These are phyloP conservation scores for Amia ocellicauda DNA, from an alignment of 2,113 vertebrate genomes.

Conservation along the genomic window DNA sequence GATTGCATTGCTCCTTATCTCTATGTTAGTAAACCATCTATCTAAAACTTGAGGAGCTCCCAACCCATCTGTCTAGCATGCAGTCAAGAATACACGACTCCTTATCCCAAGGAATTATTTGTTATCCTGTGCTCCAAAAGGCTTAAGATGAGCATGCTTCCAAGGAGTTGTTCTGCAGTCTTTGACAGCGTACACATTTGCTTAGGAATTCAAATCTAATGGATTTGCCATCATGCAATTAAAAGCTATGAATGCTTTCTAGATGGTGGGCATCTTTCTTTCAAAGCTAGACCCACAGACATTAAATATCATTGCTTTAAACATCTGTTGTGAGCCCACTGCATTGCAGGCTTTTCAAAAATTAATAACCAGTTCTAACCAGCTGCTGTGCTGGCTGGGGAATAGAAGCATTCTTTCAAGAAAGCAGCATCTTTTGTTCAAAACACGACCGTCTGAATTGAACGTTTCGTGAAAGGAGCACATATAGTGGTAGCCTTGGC, in stretches of 20 bases:
- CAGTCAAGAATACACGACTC: too few relatives aligned
- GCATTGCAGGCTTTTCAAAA: conserved; percentile 28
- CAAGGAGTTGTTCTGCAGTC: too few relatives aligned
- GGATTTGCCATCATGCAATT: too few relatives aligned
- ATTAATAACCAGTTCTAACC: conserved; percentile 16
- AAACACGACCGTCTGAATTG: not conserved
- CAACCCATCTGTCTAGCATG: not conserved
- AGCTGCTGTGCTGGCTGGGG: conserved; percentile 13
- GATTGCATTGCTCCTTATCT: too few relatives aligned
- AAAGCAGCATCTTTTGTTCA: not conserved
- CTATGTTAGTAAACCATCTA: too few relatives aligned
- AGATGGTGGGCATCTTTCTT: not conserved
- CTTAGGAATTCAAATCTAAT: too few relatives aligned
- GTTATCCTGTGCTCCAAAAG: too few relatives aligned
- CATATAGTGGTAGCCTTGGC: too few relatives aligned
- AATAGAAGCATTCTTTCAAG: conserved; percentile 12
- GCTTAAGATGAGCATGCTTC: too few relatives aligned
- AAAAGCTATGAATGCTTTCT: too few relatives aligned
- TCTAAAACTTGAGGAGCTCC: not conserved
- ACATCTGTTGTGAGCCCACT: conserved; percentile 13
- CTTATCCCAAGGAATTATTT: too few relatives aligned
- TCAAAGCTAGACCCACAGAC: not conserved
- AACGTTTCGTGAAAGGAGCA: not conserved
- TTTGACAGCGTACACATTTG: too few relatives aligned
- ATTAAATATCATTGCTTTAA: conserved; percentile 12